Evolutionary conservation across 2,797 vertebrate genomes (phyloP).

Genomic region (Poliocrania exsul): DNA sequence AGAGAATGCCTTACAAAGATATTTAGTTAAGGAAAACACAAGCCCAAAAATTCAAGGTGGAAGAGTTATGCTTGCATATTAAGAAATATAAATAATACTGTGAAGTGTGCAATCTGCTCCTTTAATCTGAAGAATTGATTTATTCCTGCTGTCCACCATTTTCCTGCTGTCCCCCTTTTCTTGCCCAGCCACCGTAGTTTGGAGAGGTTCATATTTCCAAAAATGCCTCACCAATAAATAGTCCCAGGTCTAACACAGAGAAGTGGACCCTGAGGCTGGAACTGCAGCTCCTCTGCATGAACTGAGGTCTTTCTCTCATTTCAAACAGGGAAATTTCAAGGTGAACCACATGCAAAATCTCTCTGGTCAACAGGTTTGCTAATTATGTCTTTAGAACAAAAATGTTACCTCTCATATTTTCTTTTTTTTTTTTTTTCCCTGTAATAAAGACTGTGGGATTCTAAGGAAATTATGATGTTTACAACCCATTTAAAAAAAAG

Average conservation of each 20-base stretch:
- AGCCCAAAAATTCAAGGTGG: background rate
- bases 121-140: background rate
- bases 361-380: background rate
- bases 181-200: rapidly evolving
- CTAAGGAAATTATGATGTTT: background rate
- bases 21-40: background rate
- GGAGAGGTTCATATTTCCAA: background rate
- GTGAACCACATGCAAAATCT: background rate
- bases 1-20: background rate
- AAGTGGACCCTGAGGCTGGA: background rate
- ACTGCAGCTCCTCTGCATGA: background rate
- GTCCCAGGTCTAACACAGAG: background rate
- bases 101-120: rapidly evolving
- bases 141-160: background rate
- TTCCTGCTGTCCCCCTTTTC: background rate
- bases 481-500: background rate
- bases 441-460: background rate
- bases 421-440: background rate
- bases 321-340: background rate
- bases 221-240: background rate
- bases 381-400: background rate
- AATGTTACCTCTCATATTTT: background rate
- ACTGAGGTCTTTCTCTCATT: background rate
- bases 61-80: background rate
- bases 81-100: background rate